Percentiles rank a stretch among this genome's conserved stretches.
Evolutionary conservation across 2,113 vertebrate genomes (phyloP).

Genomic region (Fulmarus glacialis): DNA sequence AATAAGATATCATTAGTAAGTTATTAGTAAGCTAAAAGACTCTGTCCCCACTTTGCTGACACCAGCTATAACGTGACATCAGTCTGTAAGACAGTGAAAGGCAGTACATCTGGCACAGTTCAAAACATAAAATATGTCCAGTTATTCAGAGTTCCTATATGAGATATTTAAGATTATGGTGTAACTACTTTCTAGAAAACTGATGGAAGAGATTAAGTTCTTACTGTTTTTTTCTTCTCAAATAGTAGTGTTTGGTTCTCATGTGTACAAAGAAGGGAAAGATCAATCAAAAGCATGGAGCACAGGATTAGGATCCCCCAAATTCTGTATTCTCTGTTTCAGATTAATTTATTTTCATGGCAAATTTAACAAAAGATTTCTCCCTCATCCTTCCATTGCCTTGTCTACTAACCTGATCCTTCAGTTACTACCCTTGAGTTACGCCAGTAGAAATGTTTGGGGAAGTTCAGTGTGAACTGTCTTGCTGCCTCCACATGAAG

Average conservation of each 20-base stretch:
- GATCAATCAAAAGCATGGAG: not conserved
- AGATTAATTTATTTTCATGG: not conserved
- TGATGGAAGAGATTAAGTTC: not conserved
- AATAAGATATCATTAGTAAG: not conserved
- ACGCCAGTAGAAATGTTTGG: not conserved
- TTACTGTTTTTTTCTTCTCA: not conserved
- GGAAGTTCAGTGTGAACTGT: not conserved
- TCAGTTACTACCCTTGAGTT: not conserved
- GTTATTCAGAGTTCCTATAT: not conserved
- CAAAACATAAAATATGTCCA: not conserved
- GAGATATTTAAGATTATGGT: not conserved
- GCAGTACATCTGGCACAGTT: not conserved
- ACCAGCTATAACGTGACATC: not conserved
- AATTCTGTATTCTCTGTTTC: not conserved
- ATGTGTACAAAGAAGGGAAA: not conserved
- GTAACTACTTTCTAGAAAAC: not conserved
- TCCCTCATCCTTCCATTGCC: not conserved
- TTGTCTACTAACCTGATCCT: not conserved
- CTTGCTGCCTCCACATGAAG: not conserved
- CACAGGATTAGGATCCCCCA: not conserved
- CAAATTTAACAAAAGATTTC: not conserved
- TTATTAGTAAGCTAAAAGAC: not conserved
- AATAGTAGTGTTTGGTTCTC: not conserved
- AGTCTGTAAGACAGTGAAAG: not conserved
- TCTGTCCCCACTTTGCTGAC: not conserved